Conservation (phyloP, 2,113 vertebrate genomes). For the Oriolus oriolus region DNA sequence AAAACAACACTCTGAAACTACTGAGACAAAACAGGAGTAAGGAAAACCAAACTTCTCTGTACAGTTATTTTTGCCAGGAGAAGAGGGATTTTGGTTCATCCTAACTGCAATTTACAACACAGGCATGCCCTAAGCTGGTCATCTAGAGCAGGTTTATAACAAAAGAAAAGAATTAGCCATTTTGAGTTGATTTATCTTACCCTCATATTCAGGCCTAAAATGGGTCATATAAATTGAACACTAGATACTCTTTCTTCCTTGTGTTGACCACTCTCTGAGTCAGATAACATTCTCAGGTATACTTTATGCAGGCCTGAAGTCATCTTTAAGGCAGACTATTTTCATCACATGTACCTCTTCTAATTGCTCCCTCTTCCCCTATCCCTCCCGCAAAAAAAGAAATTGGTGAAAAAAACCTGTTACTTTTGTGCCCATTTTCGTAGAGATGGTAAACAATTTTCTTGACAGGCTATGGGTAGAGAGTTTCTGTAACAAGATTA, state of each 20-base stretch:
- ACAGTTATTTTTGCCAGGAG: neutral
- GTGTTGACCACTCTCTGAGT: neutral
- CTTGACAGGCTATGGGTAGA: neutral
- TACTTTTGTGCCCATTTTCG: neutral
- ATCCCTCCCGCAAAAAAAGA: fast-evolving
- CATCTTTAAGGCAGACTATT: neutral
- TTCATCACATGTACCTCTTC: fast-evolving
- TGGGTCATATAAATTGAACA: neutral
- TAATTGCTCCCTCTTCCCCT: fast-evolving
- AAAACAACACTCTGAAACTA: neutral
- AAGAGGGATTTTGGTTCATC: neutral
- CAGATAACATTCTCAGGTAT: neutral
- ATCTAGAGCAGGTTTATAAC: neutral
- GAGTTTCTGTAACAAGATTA: neutral
- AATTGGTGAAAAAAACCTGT: neutral
- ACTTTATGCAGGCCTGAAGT: neutral
- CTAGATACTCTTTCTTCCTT: neutral
- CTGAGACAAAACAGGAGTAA: neutral
- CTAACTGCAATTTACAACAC: neutral
- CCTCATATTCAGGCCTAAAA: neutral
- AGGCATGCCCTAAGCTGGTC: neutral
- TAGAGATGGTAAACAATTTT: neutral
- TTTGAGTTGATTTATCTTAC: neutral
- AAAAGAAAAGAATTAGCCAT: neutral
- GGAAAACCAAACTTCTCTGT: neutral